phyloP scores from a whole-genome alignment of 2,888 invertebrate species.

The Dryobotodes eremita region DNA sequence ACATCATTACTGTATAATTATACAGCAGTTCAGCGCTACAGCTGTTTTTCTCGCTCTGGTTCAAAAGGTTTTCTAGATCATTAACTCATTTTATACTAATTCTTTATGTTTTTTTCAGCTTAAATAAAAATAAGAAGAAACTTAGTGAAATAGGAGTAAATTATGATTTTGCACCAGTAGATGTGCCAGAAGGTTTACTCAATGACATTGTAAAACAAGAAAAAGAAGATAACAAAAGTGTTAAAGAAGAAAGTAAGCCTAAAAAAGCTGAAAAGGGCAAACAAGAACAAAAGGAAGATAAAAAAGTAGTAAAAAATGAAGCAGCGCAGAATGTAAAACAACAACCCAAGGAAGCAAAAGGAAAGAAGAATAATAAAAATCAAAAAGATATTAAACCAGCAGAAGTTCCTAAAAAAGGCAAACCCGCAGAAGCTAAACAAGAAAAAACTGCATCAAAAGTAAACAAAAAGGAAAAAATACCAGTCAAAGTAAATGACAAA shows the following conservation, averaged over 20 bases:
- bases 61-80: background rate
- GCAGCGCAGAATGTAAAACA: constrained; percentile 27
- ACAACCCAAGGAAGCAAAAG: constrained; percentile 42
- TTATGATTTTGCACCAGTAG: constrained; percentile 88
- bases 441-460: constrained; percentile 49
- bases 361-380: constrained; percentile 52
- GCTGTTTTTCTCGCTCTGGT: too few species aligned
- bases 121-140: constrained; percentile 86
- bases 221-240: constrained; percentile 54
- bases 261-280: constrained; percentile 51
- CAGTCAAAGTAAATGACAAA: constrained; percentile 65
- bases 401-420: constrained; percentile 44
- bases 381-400: constrained; percentile 56
- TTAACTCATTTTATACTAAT: background rate
- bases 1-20: too few species aligned
- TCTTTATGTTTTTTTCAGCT: constrained; percentile 73
- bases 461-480: constrained; percentile 51
- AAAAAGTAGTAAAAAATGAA: constrained; percentile 49
- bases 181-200: constrained; percentile 82
- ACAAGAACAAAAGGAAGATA: constrained; percentile 41
- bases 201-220: constrained; percentile 64
- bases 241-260: constrained; percentile 56
- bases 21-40: too few species aligned
- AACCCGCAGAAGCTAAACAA: constrained; percentile 50
- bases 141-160: constrained; percentile 88